Base-by-base conservation (phyloP, 35 echinoderm and acorn worm species). In the Lytechinus pictus region DNA sequence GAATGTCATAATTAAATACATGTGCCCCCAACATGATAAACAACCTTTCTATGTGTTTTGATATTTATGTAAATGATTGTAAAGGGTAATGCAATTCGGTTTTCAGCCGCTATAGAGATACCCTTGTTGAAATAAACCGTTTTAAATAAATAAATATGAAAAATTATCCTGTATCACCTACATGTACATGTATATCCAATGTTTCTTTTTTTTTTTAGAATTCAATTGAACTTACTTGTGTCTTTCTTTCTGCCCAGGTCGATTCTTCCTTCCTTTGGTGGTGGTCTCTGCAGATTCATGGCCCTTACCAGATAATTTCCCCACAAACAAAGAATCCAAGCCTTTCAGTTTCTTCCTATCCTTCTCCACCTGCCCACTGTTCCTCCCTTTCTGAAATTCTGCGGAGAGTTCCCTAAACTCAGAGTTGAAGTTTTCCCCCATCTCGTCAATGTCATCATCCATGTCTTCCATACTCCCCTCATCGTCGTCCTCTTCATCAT, bases 241-340 rank as follows among this genome's bases (percentile, higher is more conserved):
- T 57, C 92, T 55, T 57, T 93, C 92, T 24, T 6, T 93, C 54
- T 93, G 92, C 53, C 92, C 92, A 55, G 92, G 92, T 14, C 92
- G 92, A 57, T 93, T 93, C 92, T 27, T 93, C 55, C 53, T 57
- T 13, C 54, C 53, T 44, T 93, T 93, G 92, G 16, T 93, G 1
- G 0, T 12, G 5, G 9, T 57, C 5, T 27, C 54, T 19, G 10
- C 54, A 57, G 54, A 19, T 27, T 93, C 54, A 54, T 53, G 53
- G 53, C 54, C 27, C 54, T 93, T 93, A 0, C 92, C 92, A 10
- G 92, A 93, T 57, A 93, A 57, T 57, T 55, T 93, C 19, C 92
- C 92, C 92, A 93, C 92, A 93, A 93, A 93, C 92, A 93, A 28
- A 54, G 92, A 93, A 55, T 93, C 92, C 92, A 93, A 54, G 8